phyloP scores from a whole-genome alignment of 1,140 invertebrate species.

The Mizuhopecten yessoensis region DNA sequence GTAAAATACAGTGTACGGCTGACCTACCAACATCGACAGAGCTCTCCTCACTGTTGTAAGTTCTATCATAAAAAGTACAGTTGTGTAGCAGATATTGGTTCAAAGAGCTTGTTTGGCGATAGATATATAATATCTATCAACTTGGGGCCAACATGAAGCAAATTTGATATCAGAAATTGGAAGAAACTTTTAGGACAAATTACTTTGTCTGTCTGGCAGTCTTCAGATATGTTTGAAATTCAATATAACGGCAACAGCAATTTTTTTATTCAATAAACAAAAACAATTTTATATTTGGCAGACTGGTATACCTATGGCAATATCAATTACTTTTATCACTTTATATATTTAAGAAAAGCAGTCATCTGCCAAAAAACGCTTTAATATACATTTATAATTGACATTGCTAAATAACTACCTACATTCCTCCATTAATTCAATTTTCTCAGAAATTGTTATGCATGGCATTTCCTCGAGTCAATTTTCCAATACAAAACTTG shows the following conservation, averaged over 20 bases:
- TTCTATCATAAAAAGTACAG: too few species aligned
- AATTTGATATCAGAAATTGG: conserved; percentile 1
- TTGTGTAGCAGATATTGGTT: not conserved
- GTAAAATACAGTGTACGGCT: not conserved
- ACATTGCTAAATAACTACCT: not conserved
- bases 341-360: not conserved
- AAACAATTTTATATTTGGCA: conserved; percentile 38
- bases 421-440: too few species aligned
- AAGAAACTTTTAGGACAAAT: not conserved
- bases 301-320: not conserved
- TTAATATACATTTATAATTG: too few species aligned
- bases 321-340: conserved; percentile 11
- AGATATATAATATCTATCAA: not conserved
- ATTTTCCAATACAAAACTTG: too few species aligned
- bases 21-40: not conserved
- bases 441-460: too few species aligned
- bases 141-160: conserved; percentile 22
- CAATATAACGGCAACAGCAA: not conserved
- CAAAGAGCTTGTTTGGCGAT: not conserved
- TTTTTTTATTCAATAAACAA: conserved; percentile 1
- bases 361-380: not conserved
- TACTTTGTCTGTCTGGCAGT: not conserved
- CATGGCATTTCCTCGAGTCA: too few species aligned
- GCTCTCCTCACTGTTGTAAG: not conserved
- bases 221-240: not conserved